Evolutionary conservation across 1,140 invertebrate species (phyloP).

Genomic region (Zaprionus nigranus): DNA sequence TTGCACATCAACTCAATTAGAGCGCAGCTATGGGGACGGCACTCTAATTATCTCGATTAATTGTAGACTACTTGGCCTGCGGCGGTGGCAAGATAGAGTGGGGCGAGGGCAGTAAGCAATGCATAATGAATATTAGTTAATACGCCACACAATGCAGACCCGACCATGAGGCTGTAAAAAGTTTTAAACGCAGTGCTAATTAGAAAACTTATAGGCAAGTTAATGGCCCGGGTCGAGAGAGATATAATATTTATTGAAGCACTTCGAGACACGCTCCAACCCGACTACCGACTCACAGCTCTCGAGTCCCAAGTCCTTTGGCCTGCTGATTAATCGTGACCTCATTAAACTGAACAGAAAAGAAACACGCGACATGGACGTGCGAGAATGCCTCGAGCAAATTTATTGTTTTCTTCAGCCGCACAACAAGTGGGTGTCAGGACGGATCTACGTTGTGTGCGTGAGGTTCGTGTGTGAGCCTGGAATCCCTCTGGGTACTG

Average conservation of each 20-base stretch:
- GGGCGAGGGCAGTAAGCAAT: constrained; percentile 31
- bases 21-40: constrained; percentile 53
- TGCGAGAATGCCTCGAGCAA: constrained; percentile 67
- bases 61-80: constrained; percentile 24
- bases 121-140: constrained; percentile 66
- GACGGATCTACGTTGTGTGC: background rate
- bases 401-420: constrained; percentile 66
- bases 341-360: constrained; percentile 61
- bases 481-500: constrained; percentile 30
- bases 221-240: constrained; percentile 27
- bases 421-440: constrained; percentile 40
- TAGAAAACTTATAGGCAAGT: constrained; percentile 71
- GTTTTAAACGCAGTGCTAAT: constrained; percentile 73
- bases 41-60: constrained; percentile 61
- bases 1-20: constrained; percentile 72
- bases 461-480: background rate
- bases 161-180: constrained; percentile 52
- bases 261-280: background rate
- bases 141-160: constrained; percentile 8
- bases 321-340: constrained; percentile 75
- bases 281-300: background rate
- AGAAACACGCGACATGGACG: constrained; percentile 66
- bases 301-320: constrained; percentile 25
- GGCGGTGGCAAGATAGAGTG: constrained; percentile 14
- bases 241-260: constrained; percentile 36